Evolutionary conservation across 1,140 invertebrate species (phyloP).

Genomic region (Cotesia typhae): DNA sequence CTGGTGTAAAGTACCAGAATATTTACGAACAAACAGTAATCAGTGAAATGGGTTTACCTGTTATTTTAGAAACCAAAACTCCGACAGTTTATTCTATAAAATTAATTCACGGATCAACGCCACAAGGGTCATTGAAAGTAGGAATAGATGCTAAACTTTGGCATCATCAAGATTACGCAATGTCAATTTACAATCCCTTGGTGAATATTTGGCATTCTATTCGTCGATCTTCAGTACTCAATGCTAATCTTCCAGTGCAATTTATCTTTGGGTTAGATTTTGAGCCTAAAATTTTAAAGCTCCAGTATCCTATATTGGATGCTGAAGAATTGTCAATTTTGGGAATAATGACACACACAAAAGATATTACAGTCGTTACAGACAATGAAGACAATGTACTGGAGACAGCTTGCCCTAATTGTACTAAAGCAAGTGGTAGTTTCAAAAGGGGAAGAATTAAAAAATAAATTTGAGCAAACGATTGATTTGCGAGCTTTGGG

Average conservation of each 20-base stretch:
- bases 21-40: slow-evolving; percentile 52
- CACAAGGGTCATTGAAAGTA: slow-evolving; percentile 31
- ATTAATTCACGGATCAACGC: slow-evolving; percentile 32
- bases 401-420: slow-evolving; percentile 48
- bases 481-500: slow-evolving; percentile 51
- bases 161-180: slow-evolving; percentile 51
- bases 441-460: slow-evolving; percentile 45
- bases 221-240: slow-evolving; percentile 44
- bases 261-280: slow-evolving; percentile 46
- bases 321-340: slow-evolving; percentile 45
- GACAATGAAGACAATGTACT: slow-evolving; percentile 51
- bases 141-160: slow-evolving; percentile 42
- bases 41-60: slow-evolving; percentile 62
- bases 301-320: slow-evolving; percentile 50
- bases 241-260: slow-evolving; percentile 48
- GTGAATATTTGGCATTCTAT: slow-evolving; percentile 56
- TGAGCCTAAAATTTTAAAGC: slow-evolving; percentile 46
- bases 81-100: slow-evolving; percentile 44
- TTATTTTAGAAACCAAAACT: slow-evolving; percentile 48
- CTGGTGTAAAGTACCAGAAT: slow-evolving; percentile 43
- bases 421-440: slow-evolving; percentile 48
- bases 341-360: slow-evolving; percentile 47
- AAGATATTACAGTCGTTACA: slow-evolving; percentile 50
- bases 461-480: slow-evolving; percentile 39
- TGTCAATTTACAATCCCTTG: slow-evolving; percentile 59